Evolutionary conservation across 1,140 invertebrate genomes (phyloP), one percentile per base, ranked within the genome.

Genomic region (Drosophila paulistorum): DNA sequence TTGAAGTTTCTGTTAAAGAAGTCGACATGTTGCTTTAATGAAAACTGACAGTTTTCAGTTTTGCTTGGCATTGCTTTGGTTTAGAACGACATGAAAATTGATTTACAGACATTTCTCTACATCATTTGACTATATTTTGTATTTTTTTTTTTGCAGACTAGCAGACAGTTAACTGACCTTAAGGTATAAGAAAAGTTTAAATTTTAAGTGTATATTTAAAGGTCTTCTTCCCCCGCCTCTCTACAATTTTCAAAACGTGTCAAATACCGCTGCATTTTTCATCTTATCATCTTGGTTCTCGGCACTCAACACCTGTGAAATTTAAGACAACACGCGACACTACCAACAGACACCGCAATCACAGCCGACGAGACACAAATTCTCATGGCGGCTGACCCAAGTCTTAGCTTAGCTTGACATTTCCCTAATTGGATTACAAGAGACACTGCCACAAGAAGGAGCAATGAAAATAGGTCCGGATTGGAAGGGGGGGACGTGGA

Each of bases 371-470:
- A 51, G 45, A 23, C 45, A 51, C 7, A 61, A 73, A 79, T 82
- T 74, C 74, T 64, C 65, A 68, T 67, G 70, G 26, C 23, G 65
- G 77, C 23, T 67, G 77, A 66, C 65, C 51, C 20, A 62, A 65
- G 64, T 69, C 63, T 45, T 10, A 55, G 71, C 75, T 65, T 42
- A 26, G 69, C 71, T 67, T 87, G 83, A 87, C 79, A 87, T 79
- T 83, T 82, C 65, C 66, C 77, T 87, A 87, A 87, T 87, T 87
- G 83, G 83, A 87, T 87, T 87, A 89, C 65, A 77, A 30, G 62
- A 65, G 20, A 45, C 26, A 41, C 11, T 51, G 54, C 20, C 35
- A 59, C 37, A 39, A 39, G 37, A 45, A 14, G 20, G n/a, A 30
- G 60, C 41, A 42, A 14, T 6, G 55, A 58, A 61, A 37, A 26